Evolutionary conservation across 2,113 vertebrate genomes (phyloP).

Genomic region (Oreamnos americanus): DNA sequence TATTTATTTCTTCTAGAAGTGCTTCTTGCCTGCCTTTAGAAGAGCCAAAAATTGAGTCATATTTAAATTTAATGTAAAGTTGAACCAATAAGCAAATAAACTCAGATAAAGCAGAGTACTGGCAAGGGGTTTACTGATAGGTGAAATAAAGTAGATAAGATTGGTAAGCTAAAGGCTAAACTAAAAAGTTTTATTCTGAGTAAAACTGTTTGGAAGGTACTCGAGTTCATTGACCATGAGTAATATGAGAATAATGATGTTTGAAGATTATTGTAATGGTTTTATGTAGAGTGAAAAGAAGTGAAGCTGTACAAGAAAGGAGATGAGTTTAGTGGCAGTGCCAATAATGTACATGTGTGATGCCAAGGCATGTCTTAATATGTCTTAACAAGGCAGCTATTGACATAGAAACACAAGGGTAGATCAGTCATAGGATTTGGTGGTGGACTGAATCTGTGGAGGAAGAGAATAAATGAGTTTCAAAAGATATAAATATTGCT

Average conservation of each 20-base stretch:
- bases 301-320: not conserved
- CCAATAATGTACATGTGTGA: not conserved
- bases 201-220: not conserved
- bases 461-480: not conserved
- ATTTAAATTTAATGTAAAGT: not conserved
- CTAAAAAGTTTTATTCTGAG: slow-evolving; percentile 14
- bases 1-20: not conserved
- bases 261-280: not conserved
- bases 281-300: not conserved
- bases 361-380: not conserved
- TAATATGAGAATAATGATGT: not conserved
- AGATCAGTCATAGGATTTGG: not conserved
- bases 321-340: not conserved
- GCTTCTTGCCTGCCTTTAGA: not conserved
- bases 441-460: not conserved
- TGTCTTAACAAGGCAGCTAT: not conserved
- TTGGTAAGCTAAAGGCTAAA: not conserved
- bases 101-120: not conserved
- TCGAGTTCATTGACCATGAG: not conserved
- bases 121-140: not conserved
- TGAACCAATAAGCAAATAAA: not conserved
- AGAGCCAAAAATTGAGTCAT: not conserved
- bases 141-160: not conserved
- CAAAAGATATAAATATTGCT: not conserved
- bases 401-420: not conserved